Percentiles rank a stretch among this genome's conserved stretches.
These are phyloP conservation scores for Coremacera marginata DNA, from an alignment of 2,888 invertebrate species.

Conservation along the genomic window DNA sequence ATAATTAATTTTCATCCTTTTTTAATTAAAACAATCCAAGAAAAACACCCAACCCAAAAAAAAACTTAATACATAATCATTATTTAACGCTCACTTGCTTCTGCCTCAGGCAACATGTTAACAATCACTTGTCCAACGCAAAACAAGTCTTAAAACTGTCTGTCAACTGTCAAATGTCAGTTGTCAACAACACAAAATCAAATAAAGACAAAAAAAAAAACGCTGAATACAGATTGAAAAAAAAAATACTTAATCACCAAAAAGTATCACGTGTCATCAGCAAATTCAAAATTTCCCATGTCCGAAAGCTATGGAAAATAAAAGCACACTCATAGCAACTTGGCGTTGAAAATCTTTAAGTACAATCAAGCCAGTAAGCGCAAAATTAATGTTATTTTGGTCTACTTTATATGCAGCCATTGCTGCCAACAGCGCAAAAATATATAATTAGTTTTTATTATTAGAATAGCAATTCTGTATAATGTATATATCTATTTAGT, in stretches of 20 bases:
- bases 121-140: slow-evolving; percentile 50
- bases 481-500: neutral
- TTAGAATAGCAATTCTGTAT: neutral
- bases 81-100: neutral
- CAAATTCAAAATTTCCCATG: slow-evolving; percentile 27
- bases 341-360: too few relatives aligned
- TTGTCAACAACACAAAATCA: slow-evolving; percentile 4
- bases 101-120: slow-evolving; percentile 46
- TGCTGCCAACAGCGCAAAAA: slow-evolving; percentile 16
- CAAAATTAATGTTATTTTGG: too few relatives aligned
- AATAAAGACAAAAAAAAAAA: neutral
- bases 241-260: slow-evolving; percentile 20
- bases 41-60: neutral
- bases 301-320: slow-evolving; percentile 8
- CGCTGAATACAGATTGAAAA: neutral
- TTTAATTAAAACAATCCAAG: neutral
- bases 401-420: neutral
- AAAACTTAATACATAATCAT: neutral
- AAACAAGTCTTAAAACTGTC: slow-evolving; percentile 29
- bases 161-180: slow-evolving; percentile 30
- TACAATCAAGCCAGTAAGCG: too few relatives aligned
- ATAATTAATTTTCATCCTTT: too few relatives aligned
- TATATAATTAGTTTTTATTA: slow-evolving; percentile 26
- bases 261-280: slow-evolving; percentile 32
- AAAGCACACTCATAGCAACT: too few relatives aligned